These are phyloP conservation scores for Andrena bucephala DNA, from an alignment of 2,888 invertebrate species.

Conservation along the genomic window DNA sequence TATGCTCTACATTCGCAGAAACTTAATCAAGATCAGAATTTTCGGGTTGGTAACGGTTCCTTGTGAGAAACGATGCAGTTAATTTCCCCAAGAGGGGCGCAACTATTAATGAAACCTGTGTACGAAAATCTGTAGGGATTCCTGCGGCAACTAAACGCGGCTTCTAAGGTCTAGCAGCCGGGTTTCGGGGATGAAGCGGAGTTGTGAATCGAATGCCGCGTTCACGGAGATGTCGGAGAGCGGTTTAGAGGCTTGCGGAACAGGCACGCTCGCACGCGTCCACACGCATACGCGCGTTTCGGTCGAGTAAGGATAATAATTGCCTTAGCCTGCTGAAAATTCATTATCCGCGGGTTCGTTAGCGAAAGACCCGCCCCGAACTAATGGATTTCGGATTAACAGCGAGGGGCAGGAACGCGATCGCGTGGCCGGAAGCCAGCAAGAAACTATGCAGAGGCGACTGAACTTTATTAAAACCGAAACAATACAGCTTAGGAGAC, in stretches of 20 bases:
- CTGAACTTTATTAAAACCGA: conserved; percentile 29
- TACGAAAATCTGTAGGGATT: neutral
- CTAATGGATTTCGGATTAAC: conserved; percentile 78
- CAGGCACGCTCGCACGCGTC: neutral
- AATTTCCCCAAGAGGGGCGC: too few relatives aligned
- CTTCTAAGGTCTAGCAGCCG: neutral
- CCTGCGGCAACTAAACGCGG: neutral
- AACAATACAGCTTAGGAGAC: conserved; percentile 16
- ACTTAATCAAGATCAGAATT: too few relatives aligned
- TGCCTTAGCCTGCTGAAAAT: conserved; percentile 74
- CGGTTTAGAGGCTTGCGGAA: conserved; percentile 22
- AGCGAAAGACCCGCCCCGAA: conserved; percentile 68
- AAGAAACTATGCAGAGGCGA: conserved; percentile 28
- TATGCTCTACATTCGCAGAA: too few relatives aligned
- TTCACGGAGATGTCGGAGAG: neutral
- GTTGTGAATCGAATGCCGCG: neutral
- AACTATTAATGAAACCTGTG: too few relatives aligned
- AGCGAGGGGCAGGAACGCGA: conserved; percentile 34
- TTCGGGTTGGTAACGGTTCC: too few relatives aligned
- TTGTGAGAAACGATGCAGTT: too few relatives aligned
- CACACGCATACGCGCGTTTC: conserved; percentile 4
- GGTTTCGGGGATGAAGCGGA: neutral
- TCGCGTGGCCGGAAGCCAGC: conserved; percentile 38
- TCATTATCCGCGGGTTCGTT: conserved; percentile 78
- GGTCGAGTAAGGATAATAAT: conserved; percentile 77